phyloP scores from a whole-genome alignment of 2,888 invertebrate species.

The Lycaena phlaeas region DNA sequence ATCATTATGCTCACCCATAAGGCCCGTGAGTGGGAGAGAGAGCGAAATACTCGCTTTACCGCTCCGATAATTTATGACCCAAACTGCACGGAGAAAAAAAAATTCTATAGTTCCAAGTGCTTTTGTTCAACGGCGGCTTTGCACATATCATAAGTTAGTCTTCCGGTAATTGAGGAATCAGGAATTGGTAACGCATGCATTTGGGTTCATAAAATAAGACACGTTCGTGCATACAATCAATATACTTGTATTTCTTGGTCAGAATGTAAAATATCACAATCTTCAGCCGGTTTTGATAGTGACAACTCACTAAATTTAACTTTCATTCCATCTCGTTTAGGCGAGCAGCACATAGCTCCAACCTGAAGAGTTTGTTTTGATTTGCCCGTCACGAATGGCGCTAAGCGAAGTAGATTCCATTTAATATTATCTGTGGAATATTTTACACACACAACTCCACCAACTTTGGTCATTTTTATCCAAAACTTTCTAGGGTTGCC shows the following conservation, averaged over 20 bases:
- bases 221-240: too few relatives aligned
- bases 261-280: conserved; percentile 48
- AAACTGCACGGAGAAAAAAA: too few relatives aligned
- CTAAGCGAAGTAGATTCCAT: conserved; percentile 42
- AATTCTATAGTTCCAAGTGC: too few relatives aligned
- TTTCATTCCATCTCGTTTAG: conserved; percentile 35
- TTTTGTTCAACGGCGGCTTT: too few relatives aligned
- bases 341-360: conserved; percentile 48
- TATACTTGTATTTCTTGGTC: conserved; percentile 27
- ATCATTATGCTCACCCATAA: too few relatives aligned
- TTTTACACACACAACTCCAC: conserved; percentile 41
- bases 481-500: conserved; percentile 49
- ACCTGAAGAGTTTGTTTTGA: conserved; percentile 34
- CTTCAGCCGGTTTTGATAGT: conserved; percentile 31
- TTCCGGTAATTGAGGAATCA: too few relatives aligned
- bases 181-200: too few relatives aligned
- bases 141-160: too few relatives aligned
- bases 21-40: too few relatives aligned
- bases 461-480: conserved; percentile 38
- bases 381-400: conserved; percentile 31
- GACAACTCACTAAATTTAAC: conserved; percentile 38
- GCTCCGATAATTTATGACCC: too few relatives aligned
- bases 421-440: conserved; percentile 39
- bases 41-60: too few relatives aligned
- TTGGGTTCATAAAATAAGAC: too few relatives aligned